Evolutionary conservation across 2,113 vertebrate species (phyloP), one percentile per base, ranked within the genome.

Genomic region (Lepus americanus): DNA sequence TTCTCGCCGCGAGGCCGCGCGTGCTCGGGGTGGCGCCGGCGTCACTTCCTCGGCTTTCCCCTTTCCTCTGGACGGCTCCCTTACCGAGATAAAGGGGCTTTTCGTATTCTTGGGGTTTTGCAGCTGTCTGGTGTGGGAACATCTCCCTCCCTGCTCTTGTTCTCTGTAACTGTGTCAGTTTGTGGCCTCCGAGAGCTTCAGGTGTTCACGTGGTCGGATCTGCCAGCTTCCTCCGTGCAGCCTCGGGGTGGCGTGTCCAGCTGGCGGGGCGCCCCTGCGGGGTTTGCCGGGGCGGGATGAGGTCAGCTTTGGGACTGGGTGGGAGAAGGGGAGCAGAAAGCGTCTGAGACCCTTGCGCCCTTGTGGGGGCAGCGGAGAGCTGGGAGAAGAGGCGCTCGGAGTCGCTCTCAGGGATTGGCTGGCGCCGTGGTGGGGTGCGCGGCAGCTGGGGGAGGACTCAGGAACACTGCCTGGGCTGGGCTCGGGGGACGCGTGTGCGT

Each of bases 111-210:
- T 90, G 73, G 55, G 77, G 84, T 59, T 94, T 95, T 11, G 53
- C 93, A 87, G 73, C 87, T 94, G 6, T 81, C 83, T 77, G 49
- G 70, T 64, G 64, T 87, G 69, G 80, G 89, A 78, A 90, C 87
- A 63, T 76, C 95, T 81, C 94, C 95, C 84, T 90, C 87, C 33
- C 77, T n/a, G 67, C 87, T 7, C 0, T 96, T 92, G 94, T 80
- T 96, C 79, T 96, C 89, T 87, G 79, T 83, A 87, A 85, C 84
- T 77, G 82, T 82, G 95, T 89, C 89, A n/a, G 31, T 95, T 85
- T 88, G 49, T 92, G 77, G 74, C 74, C 92, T 22, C 81, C n/a
- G 6, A 84, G 87, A 94, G 23, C 67, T 80, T 88, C 90, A 87
- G 84, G 39, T 93, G 76, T 96, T 89, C 66, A 85, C 95, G 92